phyloP scores from a whole-genome alignment of 2,797 vertebrate species.

The Schizopygopsis malacanthus region DNA sequence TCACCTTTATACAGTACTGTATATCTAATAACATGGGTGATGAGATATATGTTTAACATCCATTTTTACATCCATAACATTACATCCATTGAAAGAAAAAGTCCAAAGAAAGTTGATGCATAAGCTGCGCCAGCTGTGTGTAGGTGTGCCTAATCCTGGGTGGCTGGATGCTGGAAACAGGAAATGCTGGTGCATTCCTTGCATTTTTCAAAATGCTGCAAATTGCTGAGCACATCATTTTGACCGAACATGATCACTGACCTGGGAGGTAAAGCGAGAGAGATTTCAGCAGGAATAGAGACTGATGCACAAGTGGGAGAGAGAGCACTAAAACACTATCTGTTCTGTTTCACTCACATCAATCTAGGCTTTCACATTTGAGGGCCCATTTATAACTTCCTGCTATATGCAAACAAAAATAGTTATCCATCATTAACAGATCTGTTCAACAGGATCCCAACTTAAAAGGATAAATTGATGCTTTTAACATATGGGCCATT shows the following conservation, averaged over 20 bases:
- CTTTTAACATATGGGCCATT: slow-evolving; percentile 1
- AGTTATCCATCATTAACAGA: slow-evolving; percentile 10
- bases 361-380: slow-evolving; percentile 18
- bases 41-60: not conserved
- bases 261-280: slow-evolving; percentile 40
- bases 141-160: slow-evolving; percentile 48
- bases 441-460: not conserved
- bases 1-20: not conserved
- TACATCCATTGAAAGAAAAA: not conserved
- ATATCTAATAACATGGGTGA: not conserved
- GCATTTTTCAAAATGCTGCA: slow-evolving; percentile 63
- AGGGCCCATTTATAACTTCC: slow-evolving; percentile 29
- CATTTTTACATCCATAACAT: not conserved
- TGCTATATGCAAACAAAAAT: slow-evolving; percentile 15
- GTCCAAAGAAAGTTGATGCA: not conserved
- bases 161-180: slow-evolving; percentile 61
- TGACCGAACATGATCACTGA: slow-evolving; percentile 56
- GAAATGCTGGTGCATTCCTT: slow-evolving; percentile 64
- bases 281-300: slow-evolving; percentile 30
- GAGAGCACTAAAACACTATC: slow-evolving; percentile 8
- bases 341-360: slow-evolving; percentile 21
- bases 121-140: slow-evolving; percentile 21
- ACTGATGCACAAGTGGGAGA: not conserved
- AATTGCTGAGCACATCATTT: slow-evolving; percentile 62
- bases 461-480: not conserved